These are phyloP conservation scores for Cybosia mesomella DNA, from an alignment of 2,888 invertebrate species.

Conservation along the genomic window DNA sequence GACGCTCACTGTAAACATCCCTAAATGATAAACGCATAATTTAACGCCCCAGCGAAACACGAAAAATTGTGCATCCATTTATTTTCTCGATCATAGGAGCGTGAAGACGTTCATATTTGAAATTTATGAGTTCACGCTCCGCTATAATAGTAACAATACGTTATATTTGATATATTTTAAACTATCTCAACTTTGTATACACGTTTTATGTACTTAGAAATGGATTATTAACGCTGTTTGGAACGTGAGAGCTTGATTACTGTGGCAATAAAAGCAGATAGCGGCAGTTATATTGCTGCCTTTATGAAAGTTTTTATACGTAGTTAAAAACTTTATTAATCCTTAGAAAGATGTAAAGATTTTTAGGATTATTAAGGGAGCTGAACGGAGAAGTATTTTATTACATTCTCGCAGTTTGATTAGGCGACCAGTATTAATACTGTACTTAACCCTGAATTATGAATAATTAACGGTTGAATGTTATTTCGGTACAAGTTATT, in stretches of 20 bases:
- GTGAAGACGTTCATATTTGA: slow-evolving; percentile 72
- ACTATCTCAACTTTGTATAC: slow-evolving; percentile 24
- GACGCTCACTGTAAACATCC: slow-evolving; percentile 81
- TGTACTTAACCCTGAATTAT: slow-evolving; percentile 25
- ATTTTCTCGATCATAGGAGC: slow-evolving; percentile 75
- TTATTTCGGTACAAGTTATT: slow-evolving; percentile 5
- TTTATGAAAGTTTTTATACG: slow-evolving; percentile 72
- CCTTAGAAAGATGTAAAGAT: slow-evolving; percentile 60
- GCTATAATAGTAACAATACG: slow-evolving; percentile 47
- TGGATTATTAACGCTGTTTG: slow-evolving; percentile 65
- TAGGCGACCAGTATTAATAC: slow-evolving; percentile 13
- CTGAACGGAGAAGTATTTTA: slow-evolving; percentile 53
- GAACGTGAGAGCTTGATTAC: slow-evolving; percentile 70
- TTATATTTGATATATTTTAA: slow-evolving; percentile 47
- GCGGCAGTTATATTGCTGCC: slow-evolving; percentile 61
- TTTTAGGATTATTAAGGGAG: slow-evolving; percentile 59
- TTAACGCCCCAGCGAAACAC: slow-evolving; percentile 79
- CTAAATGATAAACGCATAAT: slow-evolving; percentile 86
- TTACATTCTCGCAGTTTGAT: slow-evolving; percentile 65
- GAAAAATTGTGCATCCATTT: slow-evolving; percentile 81
- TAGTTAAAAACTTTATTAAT: slow-evolving; percentile 66
- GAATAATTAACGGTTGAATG: slow-evolving; percentile 13
- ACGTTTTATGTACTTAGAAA: slow-evolving; percentile 54
- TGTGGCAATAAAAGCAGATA: slow-evolving; percentile 68
- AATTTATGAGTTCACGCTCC: slow-evolving; percentile 71